Conservation (phyloP, 1,140 invertebrate species). For the Probaryconus sp. region DNA sequence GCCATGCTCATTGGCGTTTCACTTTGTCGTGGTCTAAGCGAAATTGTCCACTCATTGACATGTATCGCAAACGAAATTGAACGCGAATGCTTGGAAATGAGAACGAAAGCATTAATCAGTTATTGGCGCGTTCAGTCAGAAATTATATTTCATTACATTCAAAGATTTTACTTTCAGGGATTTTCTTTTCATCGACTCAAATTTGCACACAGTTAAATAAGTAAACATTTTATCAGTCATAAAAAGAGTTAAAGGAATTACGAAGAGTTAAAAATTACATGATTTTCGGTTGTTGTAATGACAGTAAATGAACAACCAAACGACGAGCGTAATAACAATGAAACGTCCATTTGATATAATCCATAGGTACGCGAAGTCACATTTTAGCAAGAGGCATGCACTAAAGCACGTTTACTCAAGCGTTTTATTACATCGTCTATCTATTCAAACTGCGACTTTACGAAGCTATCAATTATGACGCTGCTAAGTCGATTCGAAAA, state of each 20-base stretch:
- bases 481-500: conserved; percentile 1
- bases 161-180: too few species aligned
- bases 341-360: conserved; percentile 36
- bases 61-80: conserved; percentile 13
- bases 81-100: too few species aligned
- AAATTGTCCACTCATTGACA: conserved; percentile 23
- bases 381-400: conserved; percentile 9
- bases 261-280: too few species aligned
- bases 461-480: conserved; percentile 28
- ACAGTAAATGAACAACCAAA: too few species aligned
- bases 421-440: conserved; percentile 18
- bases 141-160: too few species aligned
- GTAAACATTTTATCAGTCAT: too few species aligned
- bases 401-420: conserved; percentile 16
- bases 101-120: too few species aligned
- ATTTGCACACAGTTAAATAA: too few species aligned
- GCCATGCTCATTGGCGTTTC: background rate
- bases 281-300: too few species aligned
- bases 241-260: too few species aligned
- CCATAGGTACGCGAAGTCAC: conserved; percentile 24
- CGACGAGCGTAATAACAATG: conserved; percentile 15
- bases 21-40: background rate
- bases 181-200: too few species aligned
- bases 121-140: too few species aligned
- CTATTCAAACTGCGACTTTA: conserved; percentile 19